Conservation (phyloP, 2,113 vertebrate genomes). For the Tretioscincus oriximinensis region DNA sequence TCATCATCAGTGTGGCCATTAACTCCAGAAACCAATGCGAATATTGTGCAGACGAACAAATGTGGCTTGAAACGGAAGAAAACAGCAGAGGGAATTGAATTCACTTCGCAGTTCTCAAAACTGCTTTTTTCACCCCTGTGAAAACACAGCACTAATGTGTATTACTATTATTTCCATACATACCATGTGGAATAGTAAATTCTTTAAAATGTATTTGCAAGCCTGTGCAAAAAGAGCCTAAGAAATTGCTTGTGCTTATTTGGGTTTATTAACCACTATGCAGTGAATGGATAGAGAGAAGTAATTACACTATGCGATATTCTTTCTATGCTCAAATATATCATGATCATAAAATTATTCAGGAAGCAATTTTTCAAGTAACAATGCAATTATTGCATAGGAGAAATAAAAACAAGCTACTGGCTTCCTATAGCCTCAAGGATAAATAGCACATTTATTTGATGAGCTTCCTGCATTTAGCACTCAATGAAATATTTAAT, state of each 20-base stretch:
- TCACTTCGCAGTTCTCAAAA: no score
- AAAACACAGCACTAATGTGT: no score
- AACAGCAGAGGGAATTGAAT: no score
- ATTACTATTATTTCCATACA: no score
- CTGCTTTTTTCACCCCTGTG: no score
- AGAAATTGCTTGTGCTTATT: not conserved
- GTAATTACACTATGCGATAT: not conserved
- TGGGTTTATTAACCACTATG: not conserved
- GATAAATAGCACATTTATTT: not conserved
- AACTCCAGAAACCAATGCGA: no score
- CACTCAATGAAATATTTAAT: constrained; percentile 6
- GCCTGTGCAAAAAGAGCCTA: no score
- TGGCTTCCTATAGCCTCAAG: not conserved
- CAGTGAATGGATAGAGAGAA: constrained; percentile 2
- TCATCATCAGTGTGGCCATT: no score
- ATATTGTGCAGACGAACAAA: no score
- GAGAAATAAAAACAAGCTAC: not conserved
- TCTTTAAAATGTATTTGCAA: no score
- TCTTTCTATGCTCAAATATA: not conserved
- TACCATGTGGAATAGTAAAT: no score
- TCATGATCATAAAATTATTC: not conserved
- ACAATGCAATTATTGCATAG: not conserved
- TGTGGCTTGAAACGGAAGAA: no score
- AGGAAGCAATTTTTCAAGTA: not conserved
- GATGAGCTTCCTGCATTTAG: not conserved